Percentiles rank a stretch among this genome's conserved stretches.
Conservation (phyloP, 2,797 vertebrate genomes). For the Megalops cyprinoides region DNA sequence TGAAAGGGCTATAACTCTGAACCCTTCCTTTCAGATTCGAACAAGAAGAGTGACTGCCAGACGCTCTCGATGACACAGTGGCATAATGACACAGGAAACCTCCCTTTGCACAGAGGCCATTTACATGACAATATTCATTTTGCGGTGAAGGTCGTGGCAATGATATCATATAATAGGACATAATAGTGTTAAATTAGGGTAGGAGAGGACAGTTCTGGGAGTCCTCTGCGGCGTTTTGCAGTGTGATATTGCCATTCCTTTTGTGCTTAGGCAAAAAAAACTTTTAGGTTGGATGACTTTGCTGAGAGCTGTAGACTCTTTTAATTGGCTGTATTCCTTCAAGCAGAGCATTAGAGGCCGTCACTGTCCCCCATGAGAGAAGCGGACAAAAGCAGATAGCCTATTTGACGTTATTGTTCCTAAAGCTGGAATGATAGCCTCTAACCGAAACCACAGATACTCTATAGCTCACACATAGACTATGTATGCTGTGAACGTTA, state of each 20-base stretch:
- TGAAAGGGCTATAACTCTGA: not conserved
- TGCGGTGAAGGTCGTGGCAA: not conserved
- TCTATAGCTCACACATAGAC: no score
- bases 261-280: not conserved
- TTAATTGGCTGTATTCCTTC: constrained; percentile 43
- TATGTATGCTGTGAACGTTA: no score
- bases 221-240: not conserved
- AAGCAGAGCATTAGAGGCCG: constrained; percentile 31
- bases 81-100: not conserved
- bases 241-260: not conserved
- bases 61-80: not conserved
- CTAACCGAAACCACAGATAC: not conserved
- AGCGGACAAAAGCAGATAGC: not conserved
- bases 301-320: constrained; percentile 20
- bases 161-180: not conserved
- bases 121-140: not conserved
- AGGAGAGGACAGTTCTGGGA: not conserved
- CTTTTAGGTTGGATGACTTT: not conserved
- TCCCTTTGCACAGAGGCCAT: not conserved
- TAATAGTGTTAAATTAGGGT: constrained; percentile 1
- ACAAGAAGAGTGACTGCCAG: no score
- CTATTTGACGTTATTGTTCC: not conserved
- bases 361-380: not conserved
- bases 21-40: not conserved
- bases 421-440: not conserved